A percentile compares a stretch with the other conserved stretches of the same genome.
phyloP scores from a whole-genome alignment of 2,113 vertebrate genomes.

The Periophthalmus modestus region DNA sequence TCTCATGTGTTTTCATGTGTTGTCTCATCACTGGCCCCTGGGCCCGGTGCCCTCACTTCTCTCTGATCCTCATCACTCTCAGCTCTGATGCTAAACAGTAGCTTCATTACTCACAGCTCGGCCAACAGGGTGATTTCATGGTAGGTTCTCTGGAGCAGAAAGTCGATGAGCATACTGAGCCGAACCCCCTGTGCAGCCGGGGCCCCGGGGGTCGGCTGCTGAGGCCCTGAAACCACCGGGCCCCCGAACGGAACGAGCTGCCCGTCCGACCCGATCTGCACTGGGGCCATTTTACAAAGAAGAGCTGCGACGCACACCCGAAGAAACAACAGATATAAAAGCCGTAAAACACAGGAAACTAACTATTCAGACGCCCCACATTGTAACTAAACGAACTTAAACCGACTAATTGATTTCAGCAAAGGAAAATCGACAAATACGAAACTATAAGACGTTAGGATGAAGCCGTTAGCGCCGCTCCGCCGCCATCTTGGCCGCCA shows the following conservation, averaged over 20 bases:
- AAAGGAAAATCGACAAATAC: constrained; percentile 36
- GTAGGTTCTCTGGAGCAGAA: constrained; percentile 95
- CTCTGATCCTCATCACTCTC: too few species aligned
- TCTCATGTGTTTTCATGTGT: too few species aligned
- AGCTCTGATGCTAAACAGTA: too few species aligned
- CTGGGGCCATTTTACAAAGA: constrained; percentile 90
- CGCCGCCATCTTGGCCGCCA: constrained; percentile 77
- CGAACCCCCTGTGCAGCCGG: constrained; percentile 91
- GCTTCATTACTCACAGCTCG: constrained; percentile 93
- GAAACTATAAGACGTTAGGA: constrained; percentile 42
- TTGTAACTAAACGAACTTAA: constrained; percentile 10
- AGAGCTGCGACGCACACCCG: constrained; percentile 36
- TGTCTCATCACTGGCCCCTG: too few species aligned
- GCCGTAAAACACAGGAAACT: constrained; percentile 18
- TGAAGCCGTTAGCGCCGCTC: constrained; percentile 52
- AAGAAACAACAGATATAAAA: constrained; percentile 26
- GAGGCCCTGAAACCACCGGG: constrained; percentile 75
- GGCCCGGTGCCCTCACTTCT: too few species aligned
- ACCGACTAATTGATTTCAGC: constrained; percentile 6
- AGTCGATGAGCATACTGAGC: constrained; percentile 94
- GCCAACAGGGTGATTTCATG: constrained; percentile 95
- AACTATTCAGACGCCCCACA: constrained; percentile 36
- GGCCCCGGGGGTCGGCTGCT: constrained; percentile 76
- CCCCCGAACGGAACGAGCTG: constrained; percentile 89
- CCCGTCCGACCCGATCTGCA: constrained; percentile 91